Conservation (phyloP, 2,113 vertebrate genomes). For the Stegastes partitus region DNA sequence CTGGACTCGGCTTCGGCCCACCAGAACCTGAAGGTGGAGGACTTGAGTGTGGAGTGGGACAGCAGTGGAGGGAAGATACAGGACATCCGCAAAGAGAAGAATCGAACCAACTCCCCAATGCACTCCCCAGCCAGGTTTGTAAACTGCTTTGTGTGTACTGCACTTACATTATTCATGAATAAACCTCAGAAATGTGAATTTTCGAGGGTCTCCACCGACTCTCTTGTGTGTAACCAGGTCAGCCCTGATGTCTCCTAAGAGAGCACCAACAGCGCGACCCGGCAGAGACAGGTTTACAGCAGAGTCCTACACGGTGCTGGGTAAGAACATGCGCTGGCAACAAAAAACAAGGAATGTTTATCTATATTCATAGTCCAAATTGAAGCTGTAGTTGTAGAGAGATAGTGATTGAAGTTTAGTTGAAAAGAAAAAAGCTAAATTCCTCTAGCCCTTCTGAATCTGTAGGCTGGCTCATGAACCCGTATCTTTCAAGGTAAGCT, state of each 20-base stretch:
- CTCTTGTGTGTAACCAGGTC: constrained; percentile 78
- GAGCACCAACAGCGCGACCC: constrained; percentile 87
- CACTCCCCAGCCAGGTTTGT: constrained; percentile 94
- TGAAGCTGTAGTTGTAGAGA: too few species aligned
- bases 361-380: background rate
- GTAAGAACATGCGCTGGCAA: constrained; percentile 78
- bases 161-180: background rate
- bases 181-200: background rate
- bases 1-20: constrained; percentile 92
- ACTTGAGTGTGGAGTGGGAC: constrained; percentile 95
- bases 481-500: too few species aligned
- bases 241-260: constrained; percentile 92
- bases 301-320: constrained; percentile 96
- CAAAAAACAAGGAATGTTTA: background rate
- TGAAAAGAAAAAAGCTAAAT: too few species aligned
- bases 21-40: constrained; percentile 96
- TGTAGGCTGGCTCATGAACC: too few species aligned
- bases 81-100: constrained; percentile 95
- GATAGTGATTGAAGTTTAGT: too few species aligned
- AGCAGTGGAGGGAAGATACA: constrained; percentile 94
- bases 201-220: background rate
- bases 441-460: too few species aligned
- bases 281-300: constrained; percentile 95
- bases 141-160: background rate
- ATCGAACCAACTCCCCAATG: constrained; percentile 91